phyloP scores from a whole-genome alignment of 2,113 vertebrate genomes.

The Progne subis region DNA sequence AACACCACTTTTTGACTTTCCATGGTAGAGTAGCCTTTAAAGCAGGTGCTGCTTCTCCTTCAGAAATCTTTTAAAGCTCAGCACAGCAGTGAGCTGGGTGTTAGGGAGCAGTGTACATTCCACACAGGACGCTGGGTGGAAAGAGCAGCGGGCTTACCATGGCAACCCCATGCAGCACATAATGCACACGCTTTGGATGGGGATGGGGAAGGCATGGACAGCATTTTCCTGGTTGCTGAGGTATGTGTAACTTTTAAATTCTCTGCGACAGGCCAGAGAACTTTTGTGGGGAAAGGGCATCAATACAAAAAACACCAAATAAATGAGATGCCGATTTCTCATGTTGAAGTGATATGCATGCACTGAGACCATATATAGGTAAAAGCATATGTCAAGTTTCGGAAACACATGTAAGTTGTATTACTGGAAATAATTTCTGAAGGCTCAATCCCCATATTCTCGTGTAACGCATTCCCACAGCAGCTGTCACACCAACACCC shows the following conservation, averaged over 20 bases:
- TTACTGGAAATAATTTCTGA: slow-evolving; percentile 49
- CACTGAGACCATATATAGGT: background rate
- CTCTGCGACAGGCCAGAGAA: background rate
- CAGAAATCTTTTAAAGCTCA: background rate
- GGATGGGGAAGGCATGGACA: background rate
- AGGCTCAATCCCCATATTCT: background rate
- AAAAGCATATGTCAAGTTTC: slow-evolving; percentile 52
- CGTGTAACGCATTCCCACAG: slow-evolving; percentile 30
- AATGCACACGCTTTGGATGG: background rate
- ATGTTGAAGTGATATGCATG: background rate
- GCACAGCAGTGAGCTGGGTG: background rate
- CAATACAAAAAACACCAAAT: background rate
- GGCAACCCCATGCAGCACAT: background rate
- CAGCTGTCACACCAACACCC: slow-evolving; percentile 54
- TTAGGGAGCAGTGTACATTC: background rate
- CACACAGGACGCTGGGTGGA: background rate
- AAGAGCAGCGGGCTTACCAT: background rate
- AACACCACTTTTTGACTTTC: background rate
- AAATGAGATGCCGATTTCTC: slow-evolving; percentile 41
- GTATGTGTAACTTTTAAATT: background rate
- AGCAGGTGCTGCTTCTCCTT: background rate
- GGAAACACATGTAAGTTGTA: background rate
- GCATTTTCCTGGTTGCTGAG: background rate
- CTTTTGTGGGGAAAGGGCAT: background rate
- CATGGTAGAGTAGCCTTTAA: background rate